Base-by-base conservation (phyloP, 2,113 vertebrate genomes). In the Sus scrofa region DNA sequence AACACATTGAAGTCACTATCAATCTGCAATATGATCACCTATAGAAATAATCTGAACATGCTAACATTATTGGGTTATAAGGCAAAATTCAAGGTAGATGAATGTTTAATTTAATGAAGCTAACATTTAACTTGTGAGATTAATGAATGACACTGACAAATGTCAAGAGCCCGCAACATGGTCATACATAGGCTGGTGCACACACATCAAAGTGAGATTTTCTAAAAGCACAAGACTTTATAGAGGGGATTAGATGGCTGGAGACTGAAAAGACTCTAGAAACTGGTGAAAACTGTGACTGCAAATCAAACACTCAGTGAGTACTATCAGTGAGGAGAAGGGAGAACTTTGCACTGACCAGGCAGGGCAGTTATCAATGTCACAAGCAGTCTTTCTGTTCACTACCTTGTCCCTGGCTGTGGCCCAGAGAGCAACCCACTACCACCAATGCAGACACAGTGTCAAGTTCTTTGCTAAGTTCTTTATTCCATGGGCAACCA, bases 81-180 rank as follows among this genome's bases (percentile, higher is more conserved):
- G 95, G 52, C 70, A 86, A 94, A 94, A 93, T 87, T 93, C 73
- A 78, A 91, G 81, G 88, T 86, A 74, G 92, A 96, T 75, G 86
- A 84, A 87, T 89, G 77, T 54, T 95, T 86, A 71, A 85, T 79
- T 96, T 97, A 93, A 96, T 83, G 50, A 95, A 27, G 54, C 52
- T 93, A 96, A 92, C 73, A 96, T 95, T 56, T 96, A 95, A 83
- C 26, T 67, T 91, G 62, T 27, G n/a, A 94, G 92, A 91, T 95
- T 78, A 97, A 97, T 87, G 95, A 97, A 96, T 87, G 94, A 74
- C 44, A 87, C 12, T 34, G 82, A 95, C 62, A 95, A 96, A 95
- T 95, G 89, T 85, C 85, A 97, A 30, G 54, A 93, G 67, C 62
- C 32, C 95, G 87, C 86, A 94, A 90, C 22, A 60, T 34, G 67